Base-by-base conservation (phyloP, 2,797 vertebrate genomes). In the Columba guinea region DNA sequence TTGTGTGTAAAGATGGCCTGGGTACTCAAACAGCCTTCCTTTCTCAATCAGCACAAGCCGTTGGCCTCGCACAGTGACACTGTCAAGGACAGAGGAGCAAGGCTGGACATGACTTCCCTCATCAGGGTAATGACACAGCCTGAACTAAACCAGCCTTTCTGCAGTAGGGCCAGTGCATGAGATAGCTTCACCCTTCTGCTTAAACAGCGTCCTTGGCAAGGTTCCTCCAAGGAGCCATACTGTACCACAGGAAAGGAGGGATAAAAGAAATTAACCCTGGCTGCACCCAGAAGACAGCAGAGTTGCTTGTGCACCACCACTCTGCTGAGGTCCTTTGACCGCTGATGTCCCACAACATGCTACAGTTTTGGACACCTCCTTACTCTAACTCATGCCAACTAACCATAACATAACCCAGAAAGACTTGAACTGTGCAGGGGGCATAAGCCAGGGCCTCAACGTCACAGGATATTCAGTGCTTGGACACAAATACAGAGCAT, bases 351-450 rank as follows among this genome's bases (percentile, higher is more conserved):
- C 53, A 26, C 49, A 51, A 17, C 7, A 49, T 11, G 44, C n/a
- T 62, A 34, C 44, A 39, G 7, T 28, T 84, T 75, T 68, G 32
- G 24, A 37, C 51, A 41, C n/a, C 44, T 77, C 10, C 68, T 67
- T 20, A 4, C 48, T 37, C 13, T 13, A 34, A 52, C 15, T 19
- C 18, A 3, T 73, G 37, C 76, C 79, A 59, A 5, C 39, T 30
- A 73, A 52, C 39, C 16, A 19, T 37, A 58, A 24, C 0, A 0
- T 21, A 23, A 34, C 26, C n/a, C 1, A 2, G 62, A 23, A 81
- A 86, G 39, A 13, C 23, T 44, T 49, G 49, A 65, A 56, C 7
- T 37, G 23, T 46, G 70, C 1, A 3, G 14, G 15, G 6, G 12
- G 9, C 30, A 3, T 34, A 7, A 83, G 14, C 46, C 65, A 81